These are phyloP conservation scores for Akabosia matsudoensis DNA, from an alignment of 1,140 invertebrate species.

Conservation along the genomic window DNA sequence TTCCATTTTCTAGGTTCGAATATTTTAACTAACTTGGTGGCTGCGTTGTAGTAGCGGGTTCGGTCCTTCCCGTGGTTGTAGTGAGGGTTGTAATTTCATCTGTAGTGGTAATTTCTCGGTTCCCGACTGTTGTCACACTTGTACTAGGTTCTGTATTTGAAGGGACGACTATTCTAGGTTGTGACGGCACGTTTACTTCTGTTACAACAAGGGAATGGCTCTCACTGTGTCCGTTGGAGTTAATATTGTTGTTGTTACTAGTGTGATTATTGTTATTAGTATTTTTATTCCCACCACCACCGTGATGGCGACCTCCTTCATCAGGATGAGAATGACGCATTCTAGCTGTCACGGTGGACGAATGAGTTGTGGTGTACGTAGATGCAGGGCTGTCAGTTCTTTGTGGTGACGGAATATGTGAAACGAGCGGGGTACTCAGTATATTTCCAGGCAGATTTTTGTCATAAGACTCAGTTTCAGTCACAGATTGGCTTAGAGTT, in stretches of 20 bases:
- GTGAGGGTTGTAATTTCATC: constrained; percentile 39
- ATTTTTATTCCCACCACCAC: not conserved
- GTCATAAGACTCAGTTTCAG: constrained; percentile 35
- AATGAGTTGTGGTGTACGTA: not conserved
- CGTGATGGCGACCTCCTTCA: not conserved
- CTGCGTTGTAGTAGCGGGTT: constrained; percentile 45
- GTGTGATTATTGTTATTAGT: not conserved
- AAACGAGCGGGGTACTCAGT: constrained; percentile 41
- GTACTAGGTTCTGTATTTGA: not conserved
- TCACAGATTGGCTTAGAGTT: constrained; percentile 19
- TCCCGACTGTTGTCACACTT: constrained; percentile 6
- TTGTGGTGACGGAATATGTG: not conserved
- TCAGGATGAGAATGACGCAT: not conserved
- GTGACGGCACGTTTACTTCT: not conserved
- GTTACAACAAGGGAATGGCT: not conserved
- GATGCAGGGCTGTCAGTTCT: constrained; percentile 16
- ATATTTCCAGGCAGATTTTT: constrained; percentile 39
- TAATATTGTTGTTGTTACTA: not conserved
- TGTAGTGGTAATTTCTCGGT: constrained; percentile 23
- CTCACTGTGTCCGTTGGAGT: not conserved
- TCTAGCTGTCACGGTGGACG: constrained; percentile 9
- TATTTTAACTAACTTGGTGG: constrained; percentile 48
- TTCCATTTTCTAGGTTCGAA: not conserved
- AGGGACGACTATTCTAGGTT: not conserved
- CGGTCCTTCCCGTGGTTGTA: constrained; percentile 37